phyloP scores from a whole-genome alignment of 2,113 vertebrate genomes.

The Rhynchomys soricoides region DNA sequence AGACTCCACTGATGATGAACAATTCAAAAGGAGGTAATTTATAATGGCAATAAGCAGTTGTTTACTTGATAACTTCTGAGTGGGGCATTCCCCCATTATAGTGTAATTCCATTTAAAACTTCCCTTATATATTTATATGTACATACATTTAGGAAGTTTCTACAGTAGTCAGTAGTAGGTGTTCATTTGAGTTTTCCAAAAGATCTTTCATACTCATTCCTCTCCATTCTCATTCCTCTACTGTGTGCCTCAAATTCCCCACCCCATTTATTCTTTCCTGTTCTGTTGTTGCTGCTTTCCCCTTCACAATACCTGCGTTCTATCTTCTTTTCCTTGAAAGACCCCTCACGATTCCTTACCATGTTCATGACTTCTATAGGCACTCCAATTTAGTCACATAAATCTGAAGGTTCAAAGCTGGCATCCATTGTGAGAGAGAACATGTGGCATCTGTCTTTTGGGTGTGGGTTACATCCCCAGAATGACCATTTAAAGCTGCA shows the following conservation, averaged over 20 bases:
- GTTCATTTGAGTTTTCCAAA: neutral
- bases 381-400: neutral
- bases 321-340: neutral
- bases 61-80: neutral
- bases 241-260: neutral
- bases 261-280: neutral
- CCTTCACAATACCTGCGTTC: neutral
- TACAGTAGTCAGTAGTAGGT: too few relatives aligned
- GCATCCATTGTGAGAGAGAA: neutral
- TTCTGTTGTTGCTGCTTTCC: neutral
- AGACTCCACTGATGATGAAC: neutral
- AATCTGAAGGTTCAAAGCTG: neutral
- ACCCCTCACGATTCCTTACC: neutral
- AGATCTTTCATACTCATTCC: neutral
- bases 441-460: neutral
- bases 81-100: neutral
- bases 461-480: too few relatives aligned
- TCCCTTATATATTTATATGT: neutral
- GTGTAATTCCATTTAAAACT: neutral
- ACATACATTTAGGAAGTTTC: neutral
- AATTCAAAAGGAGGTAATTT: neutral
- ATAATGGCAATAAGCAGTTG: neutral
- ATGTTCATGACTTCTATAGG: neutral
- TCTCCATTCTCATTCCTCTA: neutral
- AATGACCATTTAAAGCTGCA: neutral